Conservation (phyloP, 2,113 vertebrate species). For the Passer montanus region DNA sequence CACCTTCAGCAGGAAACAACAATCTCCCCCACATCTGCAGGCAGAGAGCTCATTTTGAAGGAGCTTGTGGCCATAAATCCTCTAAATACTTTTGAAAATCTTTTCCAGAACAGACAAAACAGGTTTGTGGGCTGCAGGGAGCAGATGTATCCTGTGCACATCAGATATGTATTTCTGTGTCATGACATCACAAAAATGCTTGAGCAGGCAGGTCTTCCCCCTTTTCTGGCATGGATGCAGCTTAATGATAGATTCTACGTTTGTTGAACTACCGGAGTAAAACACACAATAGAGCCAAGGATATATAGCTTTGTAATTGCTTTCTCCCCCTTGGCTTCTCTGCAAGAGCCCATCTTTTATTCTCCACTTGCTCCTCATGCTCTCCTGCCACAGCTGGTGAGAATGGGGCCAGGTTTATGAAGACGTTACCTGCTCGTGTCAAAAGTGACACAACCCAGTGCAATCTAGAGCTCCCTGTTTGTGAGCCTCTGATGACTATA, state of each 20-base stretch:
- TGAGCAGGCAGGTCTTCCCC: not conserved
- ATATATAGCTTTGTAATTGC: not conserved
- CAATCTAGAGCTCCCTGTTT: not conserved
- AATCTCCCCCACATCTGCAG: rapidly evolving
- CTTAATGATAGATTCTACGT: not conserved
- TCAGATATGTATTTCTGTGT: not conserved
- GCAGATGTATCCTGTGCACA: not conserved
- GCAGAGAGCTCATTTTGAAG: not conserved
- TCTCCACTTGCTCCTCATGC: not conserved
- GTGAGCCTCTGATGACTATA: not conserved
- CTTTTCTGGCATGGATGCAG: not conserved
- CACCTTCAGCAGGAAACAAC: not conserved
- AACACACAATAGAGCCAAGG: not conserved
- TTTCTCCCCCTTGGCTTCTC: not conserved
- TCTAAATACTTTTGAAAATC: not conserved
- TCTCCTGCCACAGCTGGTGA: not conserved
- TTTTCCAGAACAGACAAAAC: not conserved
- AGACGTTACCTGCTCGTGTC: not conserved
- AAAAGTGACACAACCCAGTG: not conserved
- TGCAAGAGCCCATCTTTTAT: not conserved
- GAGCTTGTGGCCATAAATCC: not conserved
- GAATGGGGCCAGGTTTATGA: not conserved
- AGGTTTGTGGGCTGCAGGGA: not conserved
- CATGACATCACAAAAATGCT: constrained; percentile 7
- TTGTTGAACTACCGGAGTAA: not conserved